Conservation (phyloP, 2,888 invertebrate species). For the Stegana nigrithorax region DNA sequence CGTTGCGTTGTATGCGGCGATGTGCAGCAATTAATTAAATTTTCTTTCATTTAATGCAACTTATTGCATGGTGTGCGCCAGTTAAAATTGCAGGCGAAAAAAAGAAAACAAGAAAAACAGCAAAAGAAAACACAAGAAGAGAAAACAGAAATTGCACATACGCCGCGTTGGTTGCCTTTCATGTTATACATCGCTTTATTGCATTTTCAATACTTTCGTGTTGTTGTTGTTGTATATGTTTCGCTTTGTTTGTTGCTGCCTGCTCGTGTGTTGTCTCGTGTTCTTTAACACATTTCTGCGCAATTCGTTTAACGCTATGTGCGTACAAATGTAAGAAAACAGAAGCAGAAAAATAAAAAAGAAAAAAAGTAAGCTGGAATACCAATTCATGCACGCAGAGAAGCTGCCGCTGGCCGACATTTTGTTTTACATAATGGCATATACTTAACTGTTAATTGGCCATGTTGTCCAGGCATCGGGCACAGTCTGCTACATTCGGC, state of each 20-base stretch:
- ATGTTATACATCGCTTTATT: background rate
- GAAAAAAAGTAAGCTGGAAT: background rate
- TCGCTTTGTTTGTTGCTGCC: background rate
- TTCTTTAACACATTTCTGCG: constrained; percentile 10
- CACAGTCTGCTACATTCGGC: background rate
- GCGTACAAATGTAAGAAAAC: background rate
- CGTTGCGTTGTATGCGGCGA: background rate
- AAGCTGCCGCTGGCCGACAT: background rate
- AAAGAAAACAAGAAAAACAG: no score
- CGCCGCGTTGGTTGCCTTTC: constrained; percentile 1
- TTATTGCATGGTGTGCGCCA: constrained; percentile 3
- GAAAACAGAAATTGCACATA: constrained; percentile 8
- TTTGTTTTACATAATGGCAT: background rate
- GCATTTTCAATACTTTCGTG: background rate
- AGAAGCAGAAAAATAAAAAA: background rate
- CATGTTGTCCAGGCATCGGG: background rate
- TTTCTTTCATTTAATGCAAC: constrained; percentile 29
- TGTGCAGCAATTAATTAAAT: constrained; percentile 56
- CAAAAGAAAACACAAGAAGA: no score
- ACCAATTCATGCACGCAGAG: background rate
- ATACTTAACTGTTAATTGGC: constrained; percentile 4
- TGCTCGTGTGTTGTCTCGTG: background rate
- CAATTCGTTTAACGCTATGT: constrained; percentile 47
- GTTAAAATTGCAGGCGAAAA: no score
- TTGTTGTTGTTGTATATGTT: no score